Percentiles rank a stretch among this genome's conserved stretches.
These are phyloP conservation scores for Mormyrops boulengeri DNA, from an alignment of 2,797 vertebrate genomes.

Conservation along the genomic window DNA sequence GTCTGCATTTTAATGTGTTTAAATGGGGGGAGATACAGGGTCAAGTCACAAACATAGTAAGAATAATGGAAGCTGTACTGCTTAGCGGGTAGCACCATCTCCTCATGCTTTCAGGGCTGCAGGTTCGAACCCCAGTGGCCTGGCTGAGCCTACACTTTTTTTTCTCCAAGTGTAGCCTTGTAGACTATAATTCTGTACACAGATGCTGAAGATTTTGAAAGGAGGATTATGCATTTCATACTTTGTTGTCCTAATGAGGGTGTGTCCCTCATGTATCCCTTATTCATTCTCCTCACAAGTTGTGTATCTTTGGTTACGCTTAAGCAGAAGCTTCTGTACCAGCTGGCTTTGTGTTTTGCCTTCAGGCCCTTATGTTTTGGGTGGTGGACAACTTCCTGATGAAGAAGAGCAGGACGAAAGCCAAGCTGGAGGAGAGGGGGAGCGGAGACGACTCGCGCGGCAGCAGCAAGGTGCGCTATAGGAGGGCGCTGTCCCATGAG, in stretches of 20 bases:
- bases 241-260: neutral
- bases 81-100: neutral
- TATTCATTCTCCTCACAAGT: neutral
- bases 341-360: constrained; percentile 4
- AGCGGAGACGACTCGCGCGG: constrained; percentile 76
- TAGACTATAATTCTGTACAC: neutral
- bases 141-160: neutral
- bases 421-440: constrained; percentile 89
- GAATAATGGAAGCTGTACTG: neutral
- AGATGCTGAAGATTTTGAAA: neutral
- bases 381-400: constrained; percentile 98
- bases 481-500: constrained; percentile 89
- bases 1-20: neutral
- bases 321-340: neutral
- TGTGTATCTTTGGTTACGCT: neutral
- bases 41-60: neutral
- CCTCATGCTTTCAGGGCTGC: neutral
- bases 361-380: constrained; percentile 96
- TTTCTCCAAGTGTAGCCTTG: neutral
- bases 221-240: neutral
- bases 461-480: constrained; percentile 88
- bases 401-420: constrained; percentile 98
- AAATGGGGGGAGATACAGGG: neutral
- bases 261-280: neutral
- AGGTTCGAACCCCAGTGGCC: neutral